Percentiles rank a stretch among this genome's conserved stretches.
Evolutionary conservation across 1,140 invertebrate genomes (phyloP).

Genomic region (Micrasema minimum): DNA sequence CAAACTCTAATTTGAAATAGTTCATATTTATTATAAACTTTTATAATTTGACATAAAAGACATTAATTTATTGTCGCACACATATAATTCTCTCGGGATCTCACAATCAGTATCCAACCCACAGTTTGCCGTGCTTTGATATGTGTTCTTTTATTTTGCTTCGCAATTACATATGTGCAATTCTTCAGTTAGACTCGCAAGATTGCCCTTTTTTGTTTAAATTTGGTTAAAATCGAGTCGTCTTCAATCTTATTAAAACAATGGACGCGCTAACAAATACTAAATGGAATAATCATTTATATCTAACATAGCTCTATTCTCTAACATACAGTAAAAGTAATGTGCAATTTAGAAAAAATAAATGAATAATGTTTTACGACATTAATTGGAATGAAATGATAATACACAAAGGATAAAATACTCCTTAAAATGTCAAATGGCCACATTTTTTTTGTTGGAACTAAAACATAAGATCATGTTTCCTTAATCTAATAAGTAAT

Average conservation of each 20-base stretch:
- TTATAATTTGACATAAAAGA: not conserved
- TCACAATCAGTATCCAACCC: not conserved
- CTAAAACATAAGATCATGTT: conserved; percentile 41
- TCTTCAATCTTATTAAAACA: too few species aligned
- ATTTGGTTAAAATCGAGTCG: too few species aligned
- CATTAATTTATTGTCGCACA: conserved; percentile 29
- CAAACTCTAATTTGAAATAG: too few species aligned
- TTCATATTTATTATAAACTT: too few species aligned
- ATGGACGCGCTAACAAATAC: not conserved
- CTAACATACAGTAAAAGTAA: conserved; percentile 12
- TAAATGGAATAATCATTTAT: not conserved
- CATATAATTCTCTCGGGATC: not conserved
- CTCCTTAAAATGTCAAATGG: conserved; percentile 38
- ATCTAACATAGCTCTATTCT: conserved; percentile 7
- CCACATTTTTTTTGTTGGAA: conserved; percentile 41
- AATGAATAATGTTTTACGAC: not conserved
- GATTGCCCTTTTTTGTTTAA: too few species aligned
- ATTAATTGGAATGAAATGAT: conserved; percentile 27
- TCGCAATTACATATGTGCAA: conserved; percentile 20
- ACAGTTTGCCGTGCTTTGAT: conserved; percentile 11
- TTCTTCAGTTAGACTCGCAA: not conserved
- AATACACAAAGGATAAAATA: conserved; percentile 14
- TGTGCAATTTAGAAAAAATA: conserved; percentile 13
- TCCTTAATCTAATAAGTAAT: conserved; percentile 35
- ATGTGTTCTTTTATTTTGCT: conserved; percentile 21